A percentile compares a stretch with the other conserved stretches of the same genome.
These are phyloP conservation scores for Siphlonurus alternatus DNA, from an alignment of 2,888 invertebrate species.

Conservation along the genomic window DNA sequence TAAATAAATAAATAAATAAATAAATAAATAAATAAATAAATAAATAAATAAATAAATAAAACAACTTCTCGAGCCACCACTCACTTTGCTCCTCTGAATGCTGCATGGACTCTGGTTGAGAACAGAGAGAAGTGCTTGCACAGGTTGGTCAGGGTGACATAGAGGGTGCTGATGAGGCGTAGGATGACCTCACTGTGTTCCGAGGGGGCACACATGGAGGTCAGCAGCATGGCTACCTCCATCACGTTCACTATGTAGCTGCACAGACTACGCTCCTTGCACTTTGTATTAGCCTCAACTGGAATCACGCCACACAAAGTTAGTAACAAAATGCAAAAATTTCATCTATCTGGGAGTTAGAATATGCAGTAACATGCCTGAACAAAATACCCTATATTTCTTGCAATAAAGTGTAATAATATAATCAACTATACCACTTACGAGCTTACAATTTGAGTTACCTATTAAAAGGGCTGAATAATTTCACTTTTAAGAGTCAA, in stretches of 20 bases:
- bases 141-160: conserved; percentile 33
- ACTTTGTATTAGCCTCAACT: too few relatives aligned
- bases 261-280: not conserved
- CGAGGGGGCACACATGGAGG: not conserved
- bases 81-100: conserved; percentile 34
- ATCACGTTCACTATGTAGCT: not conserved
- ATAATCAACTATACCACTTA: too few relatives aligned
- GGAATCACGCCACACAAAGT: too few relatives aligned
- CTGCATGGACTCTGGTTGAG: conserved; percentile 29
- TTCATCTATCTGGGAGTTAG: too few relatives aligned
- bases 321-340: too few relatives aligned
- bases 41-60: not conserved
- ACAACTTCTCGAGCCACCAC: not conserved
- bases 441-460: too few relatives aligned
- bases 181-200: conserved; percentile 30
- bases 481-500: too few relatives aligned
- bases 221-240: not conserved
- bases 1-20: too few relatives aligned
- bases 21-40: not conserved
- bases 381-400: too few relatives aligned
- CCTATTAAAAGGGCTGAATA: too few relatives aligned
- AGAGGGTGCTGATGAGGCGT: conserved; percentile 36
- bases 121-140: conserved; percentile 39
- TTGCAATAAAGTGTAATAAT: too few relatives aligned
- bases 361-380: too few relatives aligned